These are phyloP conservation scores for Drosophila murphyi DNA, from an alignment of 1,140 invertebrate species.

Conservation along the genomic window DNA sequence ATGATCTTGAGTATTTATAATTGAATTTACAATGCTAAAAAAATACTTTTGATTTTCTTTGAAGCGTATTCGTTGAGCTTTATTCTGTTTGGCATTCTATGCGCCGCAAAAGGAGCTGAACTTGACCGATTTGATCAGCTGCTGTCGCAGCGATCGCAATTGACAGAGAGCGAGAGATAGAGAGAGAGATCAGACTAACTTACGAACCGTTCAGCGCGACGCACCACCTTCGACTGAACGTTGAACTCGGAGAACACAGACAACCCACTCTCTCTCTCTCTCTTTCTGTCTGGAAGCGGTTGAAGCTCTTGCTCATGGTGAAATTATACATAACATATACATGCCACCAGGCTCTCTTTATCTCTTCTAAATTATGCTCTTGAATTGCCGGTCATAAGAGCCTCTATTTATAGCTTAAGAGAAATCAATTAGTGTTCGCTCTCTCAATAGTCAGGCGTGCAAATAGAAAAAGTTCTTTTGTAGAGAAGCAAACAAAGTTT, in stretches of 20 bases:
- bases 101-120: constrained; percentile 52
- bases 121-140: constrained; percentile 73
- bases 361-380: neutral
- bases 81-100: constrained; percentile 8
- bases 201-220: constrained; percentile 61
- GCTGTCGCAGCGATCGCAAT: constrained; percentile 20
- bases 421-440: neutral
- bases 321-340: neutral
- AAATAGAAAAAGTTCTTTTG: neutral
- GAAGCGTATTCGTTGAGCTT: neutral
- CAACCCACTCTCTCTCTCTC: constrained; percentile 2
- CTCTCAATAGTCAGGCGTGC: neutral
- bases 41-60: constrained; percentile 44
- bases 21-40: constrained; percentile 13
- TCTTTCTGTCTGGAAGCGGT: constrained; percentile 15
- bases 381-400: too few relatives aligned
- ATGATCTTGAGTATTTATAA: constrained; percentile 42
- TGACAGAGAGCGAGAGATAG: too few relatives aligned
- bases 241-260: constrained; percentile 9
- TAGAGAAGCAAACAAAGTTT: neutral
- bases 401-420: too few relatives aligned
- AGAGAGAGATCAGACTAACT: constrained; percentile 7
- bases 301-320: neutral
- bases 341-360: neutral
- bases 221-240: constrained; percentile 68